A percentile compares a stretch with the other conserved stretches of the same genome.
Conservation (phyloP, 2,797 vertebrate species). For the Clarias laeviceps region DNA sequence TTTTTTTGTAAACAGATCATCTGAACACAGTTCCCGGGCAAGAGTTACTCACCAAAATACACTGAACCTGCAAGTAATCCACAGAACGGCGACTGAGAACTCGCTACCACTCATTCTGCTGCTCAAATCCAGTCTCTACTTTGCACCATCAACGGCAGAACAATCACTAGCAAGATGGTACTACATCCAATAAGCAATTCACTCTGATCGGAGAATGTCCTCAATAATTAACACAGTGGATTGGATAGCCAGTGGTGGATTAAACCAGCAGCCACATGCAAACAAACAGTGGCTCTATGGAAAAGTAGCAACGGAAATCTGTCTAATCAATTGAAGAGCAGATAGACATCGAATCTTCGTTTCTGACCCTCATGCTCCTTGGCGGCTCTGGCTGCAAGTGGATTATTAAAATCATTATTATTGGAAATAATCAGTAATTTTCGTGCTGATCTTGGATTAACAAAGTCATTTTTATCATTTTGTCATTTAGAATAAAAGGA, state of each 20-base stretch:
- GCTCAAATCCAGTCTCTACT: constrained; percentile 60
- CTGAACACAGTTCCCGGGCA: background rate
- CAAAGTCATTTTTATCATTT: constrained; percentile 28
- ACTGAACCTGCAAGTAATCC: constrained; percentile 35
- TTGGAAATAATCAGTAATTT: constrained; percentile 42
- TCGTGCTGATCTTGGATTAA: constrained; percentile 51
- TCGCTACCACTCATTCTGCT: constrained; percentile 54
- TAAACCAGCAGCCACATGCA: constrained; percentile 62
- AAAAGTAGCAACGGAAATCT: constrained; percentile 67
- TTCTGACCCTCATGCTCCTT: constrained; percentile 50
- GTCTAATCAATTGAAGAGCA: constrained; percentile 65
- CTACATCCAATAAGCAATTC: constrained; percentile 77
- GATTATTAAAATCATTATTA: constrained; percentile 34
- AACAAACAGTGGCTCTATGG: constrained; percentile 59
- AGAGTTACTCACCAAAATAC: constrained; percentile 51
- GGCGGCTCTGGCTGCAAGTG: constrained; percentile 31
- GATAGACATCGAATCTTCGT: constrained; percentile 61
- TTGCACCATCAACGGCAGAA: constrained; percentile 65
- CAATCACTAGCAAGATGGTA: constrained; percentile 57
- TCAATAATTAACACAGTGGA: constrained; percentile 79
- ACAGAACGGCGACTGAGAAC: constrained; percentile 28
- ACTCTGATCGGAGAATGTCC: constrained; percentile 69
- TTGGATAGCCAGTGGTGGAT: constrained; percentile 74
- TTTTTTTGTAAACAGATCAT: constrained; percentile 5
- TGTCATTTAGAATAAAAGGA: background rate